Percentiles rank a stretch among this genome's conserved stretches.
phyloP scores from a whole-genome alignment of 2,797 vertebrate species.

The Notolabrus celidotus region DNA sequence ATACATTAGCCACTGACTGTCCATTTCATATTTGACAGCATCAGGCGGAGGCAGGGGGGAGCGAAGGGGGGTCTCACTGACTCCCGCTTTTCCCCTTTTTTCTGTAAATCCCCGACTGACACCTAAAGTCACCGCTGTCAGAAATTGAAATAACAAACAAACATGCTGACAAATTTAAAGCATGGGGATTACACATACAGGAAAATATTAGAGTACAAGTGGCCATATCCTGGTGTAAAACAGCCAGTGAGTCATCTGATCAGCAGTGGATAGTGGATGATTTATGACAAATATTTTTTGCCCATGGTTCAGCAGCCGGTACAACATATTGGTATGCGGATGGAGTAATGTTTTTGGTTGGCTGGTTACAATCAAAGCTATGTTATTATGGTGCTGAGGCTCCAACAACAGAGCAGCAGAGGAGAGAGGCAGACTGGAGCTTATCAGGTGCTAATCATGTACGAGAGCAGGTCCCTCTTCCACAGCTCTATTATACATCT shows the following conservation, averaged over 20 bases:
- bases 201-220: slow-evolving; percentile 7
- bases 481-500: neutral
- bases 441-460: slow-evolving; percentile 32
- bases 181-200: neutral
- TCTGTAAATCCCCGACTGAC: slow-evolving; percentile 26
- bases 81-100: slow-evolving; percentile 3
- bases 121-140: slow-evolving; percentile 13
- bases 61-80: slow-evolving; percentile 14
- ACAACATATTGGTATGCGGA: slow-evolving; percentile 49
- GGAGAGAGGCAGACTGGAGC: neutral
- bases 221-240: slow-evolving; percentile 7
- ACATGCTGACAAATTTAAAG: slow-evolving; percentile 1
- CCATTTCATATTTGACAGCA: slow-evolving; percentile 59
- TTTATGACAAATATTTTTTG: slow-evolving; percentile 45
- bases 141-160: slow-evolving; percentile 35
- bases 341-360: slow-evolving; percentile 42
- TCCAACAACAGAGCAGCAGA: slow-evolving; percentile 17
- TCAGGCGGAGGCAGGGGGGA: neutral
- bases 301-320: slow-evolving; percentile 10
- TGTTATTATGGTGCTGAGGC: slow-evolving; percentile 39
- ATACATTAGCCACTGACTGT: slow-evolving; percentile 62
- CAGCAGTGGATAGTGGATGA: slow-evolving; percentile 32
- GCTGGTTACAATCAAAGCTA: slow-evolving; percentile 50
- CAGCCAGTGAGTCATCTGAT: slow-evolving; percentile 36
- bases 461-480: slow-evolving; percentile 24